Evolutionary conservation across 64 coral and sea anemone genomes (phyloP).

Genomic region (Actinia tenebrosa): DNA sequence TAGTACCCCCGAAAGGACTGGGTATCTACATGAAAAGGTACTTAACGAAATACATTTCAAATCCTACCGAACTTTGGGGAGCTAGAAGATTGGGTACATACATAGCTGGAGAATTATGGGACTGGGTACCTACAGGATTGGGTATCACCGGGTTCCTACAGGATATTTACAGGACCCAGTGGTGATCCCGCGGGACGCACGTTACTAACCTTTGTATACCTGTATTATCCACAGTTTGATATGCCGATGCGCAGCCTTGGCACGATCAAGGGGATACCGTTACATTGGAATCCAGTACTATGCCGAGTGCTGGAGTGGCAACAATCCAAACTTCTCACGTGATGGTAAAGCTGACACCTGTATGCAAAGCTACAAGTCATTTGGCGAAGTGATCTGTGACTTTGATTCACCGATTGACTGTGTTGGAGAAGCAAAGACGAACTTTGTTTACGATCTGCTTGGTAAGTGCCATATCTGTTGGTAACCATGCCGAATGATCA

Average conservation of each 20-base stretch:
- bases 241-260: slow-evolving; percentile 13
- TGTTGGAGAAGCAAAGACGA: neutral
- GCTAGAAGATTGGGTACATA: no score
- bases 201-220: neutral
- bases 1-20: no score
- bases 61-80: no score
- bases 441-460: slow-evolving; percentile 4
- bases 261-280: neutral
- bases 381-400: neutral
- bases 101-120: no score
- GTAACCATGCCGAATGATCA: no score
- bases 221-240: neutral
- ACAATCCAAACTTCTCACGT: neutral
- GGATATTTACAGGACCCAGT: no score
- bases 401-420: neutral
- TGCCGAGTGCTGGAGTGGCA: slow-evolving; percentile 26
- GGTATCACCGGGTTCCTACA: no score
- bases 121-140: no score
- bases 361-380: slow-evolving; percentile 1
- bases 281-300: slow-evolving; percentile 30
- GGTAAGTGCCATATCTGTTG: neutral
- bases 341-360: neutral
- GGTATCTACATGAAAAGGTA: no score
- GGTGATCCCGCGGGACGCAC: neutral
- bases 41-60: no score